Percentiles rank a stretch among this genome's conserved stretches.
Conservation (phyloP, 2,888 invertebrate species). For the Quadroppia sp. region DNA sequence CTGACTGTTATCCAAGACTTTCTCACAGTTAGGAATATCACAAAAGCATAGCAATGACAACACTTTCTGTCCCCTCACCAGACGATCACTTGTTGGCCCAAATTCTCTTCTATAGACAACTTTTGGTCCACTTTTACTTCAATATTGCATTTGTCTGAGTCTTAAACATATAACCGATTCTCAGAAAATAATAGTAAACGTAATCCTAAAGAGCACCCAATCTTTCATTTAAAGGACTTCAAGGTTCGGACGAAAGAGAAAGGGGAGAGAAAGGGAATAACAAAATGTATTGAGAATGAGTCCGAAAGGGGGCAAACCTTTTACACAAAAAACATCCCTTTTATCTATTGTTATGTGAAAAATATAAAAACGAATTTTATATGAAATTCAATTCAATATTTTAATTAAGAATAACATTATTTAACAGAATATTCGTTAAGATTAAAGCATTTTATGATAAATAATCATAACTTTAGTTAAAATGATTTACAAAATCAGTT, state of each 20-base stretch:
- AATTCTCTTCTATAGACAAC: not conserved
- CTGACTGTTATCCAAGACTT: conserved; percentile 4
- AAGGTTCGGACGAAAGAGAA: conserved; percentile 20
- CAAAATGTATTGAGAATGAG: not conserved
- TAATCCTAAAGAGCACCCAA: conserved; percentile 17
- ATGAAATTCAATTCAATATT: too few species aligned
- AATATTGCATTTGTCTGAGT: not conserved
- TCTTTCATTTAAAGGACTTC: conserved; percentile 5
- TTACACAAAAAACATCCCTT: not conserved
- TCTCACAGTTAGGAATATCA: not conserved
- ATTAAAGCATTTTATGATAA: too few species aligned
- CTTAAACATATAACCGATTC: conserved; percentile 22
- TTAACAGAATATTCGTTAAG: too few species aligned
- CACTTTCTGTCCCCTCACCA: conserved; percentile 12
- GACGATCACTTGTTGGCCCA: not conserved
- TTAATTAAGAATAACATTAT: too few species aligned
- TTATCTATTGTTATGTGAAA: not conserved
- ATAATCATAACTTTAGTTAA: too few species aligned
- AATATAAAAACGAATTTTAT: not conserved
- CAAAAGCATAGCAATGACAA: not conserved
- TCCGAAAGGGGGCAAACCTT: not conserved
- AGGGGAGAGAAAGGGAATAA: conserved; percentile 6
- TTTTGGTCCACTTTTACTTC: conserved; percentile 19
- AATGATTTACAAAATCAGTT: too few species aligned
- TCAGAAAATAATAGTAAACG: conserved; percentile 16